Conservation (phyloP, 1,140 invertebrate species). For the Diorhabda sublineata region DNA sequence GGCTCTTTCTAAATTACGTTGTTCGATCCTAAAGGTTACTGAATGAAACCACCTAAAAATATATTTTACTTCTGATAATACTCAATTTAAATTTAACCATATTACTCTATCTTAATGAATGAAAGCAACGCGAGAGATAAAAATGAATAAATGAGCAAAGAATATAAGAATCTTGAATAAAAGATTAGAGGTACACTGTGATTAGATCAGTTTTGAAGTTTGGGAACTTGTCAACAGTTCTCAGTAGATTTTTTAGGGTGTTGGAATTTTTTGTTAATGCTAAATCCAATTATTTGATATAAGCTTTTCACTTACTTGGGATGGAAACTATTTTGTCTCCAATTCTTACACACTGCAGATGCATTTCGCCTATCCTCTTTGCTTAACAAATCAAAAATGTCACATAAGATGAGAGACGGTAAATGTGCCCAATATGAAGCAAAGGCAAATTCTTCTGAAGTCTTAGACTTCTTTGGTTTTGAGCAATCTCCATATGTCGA, state of each 20-base stretch:
- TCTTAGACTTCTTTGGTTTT: constrained; percentile 33
- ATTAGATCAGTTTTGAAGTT: neutral
- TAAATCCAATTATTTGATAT: constrained; percentile 5
- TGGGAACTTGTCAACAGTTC: neutral
- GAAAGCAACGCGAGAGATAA: neutral
- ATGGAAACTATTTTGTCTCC: constrained; percentile 43
- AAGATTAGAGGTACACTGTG: neutral
- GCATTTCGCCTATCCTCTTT: constrained; percentile 41
- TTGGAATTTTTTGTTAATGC: neutral
- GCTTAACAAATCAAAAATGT: constrained; percentile 41
- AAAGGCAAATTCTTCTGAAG: constrained; percentile 19
- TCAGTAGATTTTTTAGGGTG: neutral
- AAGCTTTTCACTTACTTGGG: constrained; percentile 38
- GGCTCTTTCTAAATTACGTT: constrained; percentile 30
- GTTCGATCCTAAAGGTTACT: constrained; percentile 36
- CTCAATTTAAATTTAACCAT: neutral
- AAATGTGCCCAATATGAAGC: constrained; percentile 37
- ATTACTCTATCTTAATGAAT: neutral
- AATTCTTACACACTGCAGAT: constrained; percentile 41
- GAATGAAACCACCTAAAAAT: constrained; percentile 36
- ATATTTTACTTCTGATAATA: neutral
- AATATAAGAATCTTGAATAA: neutral
- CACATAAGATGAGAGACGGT: constrained; percentile 40
- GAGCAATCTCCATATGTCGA: constrained; percentile 30
- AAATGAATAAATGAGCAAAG: constrained; percentile 1